Evolutionary conservation across 2,113 vertebrate genomes (phyloP).

Genomic region (Strix aluco): DNA sequence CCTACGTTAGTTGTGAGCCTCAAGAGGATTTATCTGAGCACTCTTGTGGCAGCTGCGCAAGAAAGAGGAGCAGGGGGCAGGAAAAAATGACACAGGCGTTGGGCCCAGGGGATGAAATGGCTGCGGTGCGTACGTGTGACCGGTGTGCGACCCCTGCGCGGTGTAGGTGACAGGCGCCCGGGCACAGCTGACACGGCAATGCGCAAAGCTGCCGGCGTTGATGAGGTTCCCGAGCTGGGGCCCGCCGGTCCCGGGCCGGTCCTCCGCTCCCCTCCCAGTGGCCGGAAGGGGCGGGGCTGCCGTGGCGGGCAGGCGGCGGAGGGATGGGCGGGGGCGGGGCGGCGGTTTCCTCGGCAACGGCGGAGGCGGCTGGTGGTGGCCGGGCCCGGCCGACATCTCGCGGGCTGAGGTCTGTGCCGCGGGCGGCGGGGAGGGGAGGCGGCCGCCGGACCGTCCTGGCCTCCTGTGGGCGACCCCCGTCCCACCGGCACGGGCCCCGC

Average conservation of each 20-base stretch:
- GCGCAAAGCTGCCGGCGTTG: rapidly evolving
- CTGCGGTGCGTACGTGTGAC: rapidly evolving
- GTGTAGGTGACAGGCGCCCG: rapidly evolving
- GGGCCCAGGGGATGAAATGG: rapidly evolving
- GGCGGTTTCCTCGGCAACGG: slow-evolving; percentile 15
- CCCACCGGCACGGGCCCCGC: not conserved
- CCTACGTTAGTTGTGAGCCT: too few species aligned
- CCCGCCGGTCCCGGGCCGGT: rapidly evolving
- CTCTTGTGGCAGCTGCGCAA: rapidly evolving
- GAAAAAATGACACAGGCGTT: rapidly evolving
- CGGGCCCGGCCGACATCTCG: not conserved
- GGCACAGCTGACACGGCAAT: not conserved
- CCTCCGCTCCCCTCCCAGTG: too few species aligned
- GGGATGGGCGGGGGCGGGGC: not conserved
- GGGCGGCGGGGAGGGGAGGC: not conserved
- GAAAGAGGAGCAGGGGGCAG: rapidly evolving
- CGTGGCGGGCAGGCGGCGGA: not conserved
- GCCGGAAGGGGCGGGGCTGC: not conserved
- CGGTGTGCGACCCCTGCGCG: rapidly evolving
- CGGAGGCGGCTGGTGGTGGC: not conserved
- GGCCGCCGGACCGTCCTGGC: too few species aligned
- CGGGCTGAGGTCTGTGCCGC: not conserved
- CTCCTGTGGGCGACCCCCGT: rapidly evolving
- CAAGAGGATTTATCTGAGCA: rapidly evolving
- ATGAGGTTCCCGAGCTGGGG: rapidly evolving